Base-by-base conservation (phyloP, 2,888 invertebrate species). In the Apodemia duryi region DNA sequence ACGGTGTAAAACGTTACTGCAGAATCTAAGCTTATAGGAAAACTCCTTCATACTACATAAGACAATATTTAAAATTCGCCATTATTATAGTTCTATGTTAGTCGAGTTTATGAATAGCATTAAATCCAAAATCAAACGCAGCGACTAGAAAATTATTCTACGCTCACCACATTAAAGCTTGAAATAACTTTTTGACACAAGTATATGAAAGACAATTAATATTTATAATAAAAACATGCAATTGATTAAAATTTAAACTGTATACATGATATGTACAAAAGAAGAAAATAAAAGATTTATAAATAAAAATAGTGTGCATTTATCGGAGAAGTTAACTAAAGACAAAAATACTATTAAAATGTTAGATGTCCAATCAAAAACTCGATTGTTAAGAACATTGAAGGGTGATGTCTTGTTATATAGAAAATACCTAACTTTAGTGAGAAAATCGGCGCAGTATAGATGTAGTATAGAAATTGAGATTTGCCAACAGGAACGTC, bases 41-140 rank as follows among this genome's bases (percentile, higher is more conserved):
- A 11, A 57, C 57, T 13, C 57, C 6, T 57, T 57, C 11, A 29
- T 57, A 29, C 29, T 11, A 21, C 29, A 54, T 54, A 32, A 21
- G 57, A 57, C 11, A 32, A 57, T 29, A 29, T 57, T 57, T 29
- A 13, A 46, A 46, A n/a, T 2, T n/a, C 13, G 6, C 13, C 46
- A 11, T 11, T 57, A 57, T 11, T 57, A 32, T 29, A 32, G 57
- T 57, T 57, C 54, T 32, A 57, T 29, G 28, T 29, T 32, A 57
- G 57, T 57, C 57, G 57, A 57, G 57, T 57, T 57, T 13, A 57
- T 57, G 32, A 57, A 32, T 57, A 57, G 32, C 11, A 43, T 43
- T 43, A 43, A 10, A 54, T 54, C 52, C 29, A 54, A 54, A 54
- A 54, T 29, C 54, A 29, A 54, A 54, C 54, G 11, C 29, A 28